phyloP scores from a whole-genome alignment of 2,113 vertebrate species.

The Coracopsis vasa region DNA sequence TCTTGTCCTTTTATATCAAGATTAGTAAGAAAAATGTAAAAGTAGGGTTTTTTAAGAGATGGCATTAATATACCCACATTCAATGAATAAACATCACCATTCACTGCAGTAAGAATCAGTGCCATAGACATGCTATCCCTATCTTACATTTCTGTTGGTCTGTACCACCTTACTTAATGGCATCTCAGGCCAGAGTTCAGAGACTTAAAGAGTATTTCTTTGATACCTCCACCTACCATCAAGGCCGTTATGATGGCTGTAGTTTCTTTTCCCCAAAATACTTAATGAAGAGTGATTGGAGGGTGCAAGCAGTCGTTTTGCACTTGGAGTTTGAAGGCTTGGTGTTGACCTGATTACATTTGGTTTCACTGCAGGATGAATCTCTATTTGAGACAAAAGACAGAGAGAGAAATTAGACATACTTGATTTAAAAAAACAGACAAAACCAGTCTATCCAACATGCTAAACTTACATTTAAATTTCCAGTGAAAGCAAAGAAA shows the following conservation, averaged over 20 bases:
- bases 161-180: neutral
- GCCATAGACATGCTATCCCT: neutral
- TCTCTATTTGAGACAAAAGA: slow-evolving; percentile 77
- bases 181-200: neutral
- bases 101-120: neutral
- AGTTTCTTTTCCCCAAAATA: slow-evolving; percentile 96
- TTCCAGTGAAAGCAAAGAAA: slow-evolving; percentile 19
- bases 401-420: neutral
- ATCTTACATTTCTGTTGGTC: neutral
- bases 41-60: neutral
- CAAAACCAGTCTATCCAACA: neutral
- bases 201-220: neutral
- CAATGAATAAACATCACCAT: neutral
- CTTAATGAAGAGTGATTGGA: slow-evolving; percentile 87
- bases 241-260: slow-evolving; percentile 92
- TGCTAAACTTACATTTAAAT: neutral
- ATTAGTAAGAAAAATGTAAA: neutral
- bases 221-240: slow-evolving; percentile 77
- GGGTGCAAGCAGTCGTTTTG: slow-evolving; percentile 87
- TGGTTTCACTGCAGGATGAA: slow-evolving; percentile 86
- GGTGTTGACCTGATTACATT: slow-evolving; percentile 84
- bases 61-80: neutral
- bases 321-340: slow-evolving; percentile 86
- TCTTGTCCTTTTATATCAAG: neutral
- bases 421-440: neutral